phyloP scores from a whole-genome alignment of 2,888 invertebrate genomes.

The Camponotus fellah region DNA sequence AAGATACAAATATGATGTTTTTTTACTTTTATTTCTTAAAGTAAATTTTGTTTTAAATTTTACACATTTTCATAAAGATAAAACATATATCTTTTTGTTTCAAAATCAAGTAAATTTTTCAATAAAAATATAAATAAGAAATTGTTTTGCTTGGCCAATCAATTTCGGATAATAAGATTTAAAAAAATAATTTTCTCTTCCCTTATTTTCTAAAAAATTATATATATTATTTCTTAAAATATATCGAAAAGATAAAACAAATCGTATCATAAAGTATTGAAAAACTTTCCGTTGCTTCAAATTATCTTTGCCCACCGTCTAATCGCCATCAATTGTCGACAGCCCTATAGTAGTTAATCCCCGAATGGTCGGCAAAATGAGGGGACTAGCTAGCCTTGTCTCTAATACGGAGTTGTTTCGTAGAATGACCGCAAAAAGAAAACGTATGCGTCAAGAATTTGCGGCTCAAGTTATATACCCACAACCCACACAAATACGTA shows the following conservation, averaged over 20 bases:
- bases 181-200: neutral
- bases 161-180: too few species aligned
- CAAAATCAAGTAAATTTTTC: neutral
- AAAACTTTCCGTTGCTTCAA: conserved; percentile 30
- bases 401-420: conserved; percentile 58
- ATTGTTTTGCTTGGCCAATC: neutral
- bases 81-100: neutral
- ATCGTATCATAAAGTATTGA: conserved; percentile 44
- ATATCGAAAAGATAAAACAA: neutral
- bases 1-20: neutral
- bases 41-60: neutral
- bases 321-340: conserved; percentile 69
- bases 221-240: neutral
- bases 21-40: neutral
- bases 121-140: neutral
- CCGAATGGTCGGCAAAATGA: conserved; percentile 35
- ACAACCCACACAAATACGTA: too few species aligned
- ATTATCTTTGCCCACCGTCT: conserved; percentile 52
- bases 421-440: conserved; percentile 20
- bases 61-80: neutral
- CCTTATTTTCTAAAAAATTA: neutral
- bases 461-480: neutral
- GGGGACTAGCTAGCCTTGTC: conserved; percentile 32
- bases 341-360: conserved; percentile 68
- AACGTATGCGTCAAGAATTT: conserved; percentile 15